Percentiles rank a stretch among this genome's conserved stretches.
These are phyloP conservation scores for Drosophila carrolli DNA, from an alignment of 1,140 invertebrate genomes.

Conservation along the genomic window DNA sequence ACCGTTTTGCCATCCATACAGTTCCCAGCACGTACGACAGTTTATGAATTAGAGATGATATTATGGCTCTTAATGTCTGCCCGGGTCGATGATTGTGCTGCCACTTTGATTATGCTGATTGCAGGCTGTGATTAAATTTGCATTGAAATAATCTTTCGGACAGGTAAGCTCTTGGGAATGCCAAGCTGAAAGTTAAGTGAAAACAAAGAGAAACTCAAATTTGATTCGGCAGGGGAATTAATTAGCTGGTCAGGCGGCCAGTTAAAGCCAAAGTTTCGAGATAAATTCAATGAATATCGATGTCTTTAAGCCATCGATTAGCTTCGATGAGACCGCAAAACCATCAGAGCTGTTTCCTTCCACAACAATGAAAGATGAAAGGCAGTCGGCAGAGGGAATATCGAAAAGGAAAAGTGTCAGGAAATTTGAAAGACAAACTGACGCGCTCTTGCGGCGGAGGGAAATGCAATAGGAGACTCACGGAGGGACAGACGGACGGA, in stretches of 20 bases:
- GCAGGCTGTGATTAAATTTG: constrained; percentile 78
- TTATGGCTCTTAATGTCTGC: constrained; percentile 64
- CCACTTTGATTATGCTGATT: constrained; percentile 77
- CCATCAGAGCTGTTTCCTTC: constrained; percentile 12
- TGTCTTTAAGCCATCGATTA: constrained; percentile 52
- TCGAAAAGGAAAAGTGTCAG: constrained; percentile 53
- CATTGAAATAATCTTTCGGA: constrained; percentile 66
- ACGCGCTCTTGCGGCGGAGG: constrained; percentile 55
- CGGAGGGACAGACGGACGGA: constrained; percentile 1
- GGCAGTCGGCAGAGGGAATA: constrained; percentile 24
- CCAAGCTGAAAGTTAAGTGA: constrained; percentile 39
- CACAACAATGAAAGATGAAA: constrained; percentile 24
- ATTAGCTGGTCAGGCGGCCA: constrained; percentile 6
- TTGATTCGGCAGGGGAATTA: constrained; percentile 31
- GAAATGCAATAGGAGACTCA: constrained; percentile 58
- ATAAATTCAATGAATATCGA: constrained; percentile 28
- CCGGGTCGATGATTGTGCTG: constrained; percentile 53
- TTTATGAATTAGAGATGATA: constrained; percentile 81
- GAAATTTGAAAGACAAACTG: constrained; percentile 71
- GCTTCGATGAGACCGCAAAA: constrained; percentile 22
- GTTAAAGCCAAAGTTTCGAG: constrained; percentile 17
- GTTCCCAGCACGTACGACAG: constrained; percentile 34
- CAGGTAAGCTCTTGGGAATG: constrained; percentile 48
- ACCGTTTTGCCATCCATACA: background rate
- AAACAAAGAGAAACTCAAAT: constrained; percentile 45